A percentile compares a stretch with the other conserved stretches of the same genome.
Evolutionary conservation across 2,888 invertebrate species (phyloP).

Genomic region (Lepidocyrtoides sp.): DNA sequence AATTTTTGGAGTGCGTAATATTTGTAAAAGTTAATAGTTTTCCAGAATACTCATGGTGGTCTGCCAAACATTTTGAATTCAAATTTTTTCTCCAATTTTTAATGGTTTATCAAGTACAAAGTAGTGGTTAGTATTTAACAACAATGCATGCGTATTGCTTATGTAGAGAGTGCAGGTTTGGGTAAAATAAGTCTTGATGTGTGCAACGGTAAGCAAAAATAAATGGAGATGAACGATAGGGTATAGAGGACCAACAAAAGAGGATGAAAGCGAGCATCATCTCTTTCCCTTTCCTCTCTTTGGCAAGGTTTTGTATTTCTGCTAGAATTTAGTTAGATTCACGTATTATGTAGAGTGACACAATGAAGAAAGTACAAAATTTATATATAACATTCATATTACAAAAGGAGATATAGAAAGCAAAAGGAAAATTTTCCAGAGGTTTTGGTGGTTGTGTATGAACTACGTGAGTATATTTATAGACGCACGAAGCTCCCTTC

Average conservation of each 20-base stretch:
- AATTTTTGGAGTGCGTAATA: no score
- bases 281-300: slow-evolving; percentile 9
- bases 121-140: no score
- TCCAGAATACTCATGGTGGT: no score
- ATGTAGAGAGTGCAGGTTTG: not conserved
- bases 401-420: not conserved
- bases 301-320: slow-evolving; percentile 47
- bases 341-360: not conserved
- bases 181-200: slow-evolving; percentile 38
- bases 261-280: slow-evolving; percentile 29
- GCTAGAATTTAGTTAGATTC: not conserved
- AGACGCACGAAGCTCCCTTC: not conserved
- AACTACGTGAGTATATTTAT: not conserved
- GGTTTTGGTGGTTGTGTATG: slow-evolving; percentile 19
- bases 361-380: not conserved
- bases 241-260: slow-evolving; percentile 47
- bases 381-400: not conserved
- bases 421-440: slow-evolving; percentile 46
- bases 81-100: no score
- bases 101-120: no score
- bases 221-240: slow-evolving; percentile 71
- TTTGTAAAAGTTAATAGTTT: no score
- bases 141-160: no score
- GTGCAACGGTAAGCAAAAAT: slow-evolving; percentile 69
- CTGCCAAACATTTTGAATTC: no score